phyloP scores from a whole-genome alignment of 2,113 vertebrate species.

The Caranx melampygus region DNA sequence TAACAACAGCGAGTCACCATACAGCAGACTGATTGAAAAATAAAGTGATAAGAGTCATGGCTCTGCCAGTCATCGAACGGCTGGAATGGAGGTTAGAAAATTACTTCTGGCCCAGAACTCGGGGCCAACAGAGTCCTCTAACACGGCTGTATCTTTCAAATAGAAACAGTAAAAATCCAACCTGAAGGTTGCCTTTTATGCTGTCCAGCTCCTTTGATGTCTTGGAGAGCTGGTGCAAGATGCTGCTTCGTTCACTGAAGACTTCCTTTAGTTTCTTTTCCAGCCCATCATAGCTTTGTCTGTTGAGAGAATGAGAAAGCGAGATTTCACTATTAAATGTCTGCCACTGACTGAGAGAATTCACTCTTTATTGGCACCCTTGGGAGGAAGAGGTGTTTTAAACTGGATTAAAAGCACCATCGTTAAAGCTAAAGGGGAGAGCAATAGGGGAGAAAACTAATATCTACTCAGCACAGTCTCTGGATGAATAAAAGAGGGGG shows the following conservation, averaged over 20 bases:
- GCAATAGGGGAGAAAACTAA: constrained; percentile 41
- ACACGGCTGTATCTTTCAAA: constrained; percentile 22
- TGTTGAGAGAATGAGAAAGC: constrained; percentile 78
- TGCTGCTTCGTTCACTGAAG: constrained; percentile 92
- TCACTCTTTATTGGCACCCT: constrained; percentile 57
- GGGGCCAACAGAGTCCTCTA: constrained; percentile 8
- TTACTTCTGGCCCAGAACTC: neutral
- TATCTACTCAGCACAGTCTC: constrained; percentile 51
- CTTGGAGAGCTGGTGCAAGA: constrained; percentile 93
- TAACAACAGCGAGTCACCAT: constrained; percentile 19
- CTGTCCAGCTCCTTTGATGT: constrained; percentile 93
- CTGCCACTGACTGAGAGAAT: constrained; percentile 47
- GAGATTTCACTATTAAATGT: constrained; percentile 57
- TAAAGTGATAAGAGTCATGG: constrained; percentile 1
- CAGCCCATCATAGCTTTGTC: constrained; percentile 93
- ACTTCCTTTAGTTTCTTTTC: constrained; percentile 94
- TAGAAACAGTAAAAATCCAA: constrained; percentile 73
- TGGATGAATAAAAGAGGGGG: constrained; percentile 25
- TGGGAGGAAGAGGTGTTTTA: constrained; percentile 48
- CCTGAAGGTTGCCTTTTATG: constrained; percentile 95
- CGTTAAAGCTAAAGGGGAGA: constrained; percentile 50
- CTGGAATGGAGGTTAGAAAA: constrained; percentile 9
- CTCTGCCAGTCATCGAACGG: neutral
- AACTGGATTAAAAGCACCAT: constrained; percentile 50
- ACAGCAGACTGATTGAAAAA: constrained; percentile 34